Evolutionary conservation across 2,797 vertebrate species (phyloP).

Genomic region (Cheirogaleus major): DNA sequence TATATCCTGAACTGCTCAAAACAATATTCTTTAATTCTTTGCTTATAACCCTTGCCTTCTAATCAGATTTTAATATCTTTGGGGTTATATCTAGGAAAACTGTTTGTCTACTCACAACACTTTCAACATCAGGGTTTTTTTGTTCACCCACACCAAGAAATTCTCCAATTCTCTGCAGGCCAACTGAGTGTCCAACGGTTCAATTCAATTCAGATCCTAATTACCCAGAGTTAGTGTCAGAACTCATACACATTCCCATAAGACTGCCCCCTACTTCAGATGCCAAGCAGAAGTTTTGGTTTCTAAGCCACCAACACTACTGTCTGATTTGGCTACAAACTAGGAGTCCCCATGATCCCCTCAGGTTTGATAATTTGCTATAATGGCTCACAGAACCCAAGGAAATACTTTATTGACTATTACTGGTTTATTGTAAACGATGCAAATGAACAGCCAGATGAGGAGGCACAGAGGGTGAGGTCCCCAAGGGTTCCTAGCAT

Average conservation of each 20-base stretch:
- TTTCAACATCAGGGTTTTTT: neutral
- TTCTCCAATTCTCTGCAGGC: neutral
- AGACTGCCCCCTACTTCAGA: neutral
- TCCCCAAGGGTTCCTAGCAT: too few species aligned
- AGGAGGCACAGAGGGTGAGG: neutral
- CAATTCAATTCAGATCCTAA: neutral
- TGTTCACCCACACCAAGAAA: neutral
- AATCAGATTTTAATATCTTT: neutral
- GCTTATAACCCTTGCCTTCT: neutral
- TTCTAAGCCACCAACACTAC: neutral
- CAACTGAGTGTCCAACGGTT: neutral
- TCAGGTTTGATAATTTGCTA: neutral
- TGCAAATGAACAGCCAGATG: neutral
- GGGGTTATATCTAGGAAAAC: neutral
- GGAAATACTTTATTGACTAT: neutral
- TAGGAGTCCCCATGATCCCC: neutral
- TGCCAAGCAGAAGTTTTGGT: neutral
- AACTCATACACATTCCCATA: neutral
- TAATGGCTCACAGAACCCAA: neutral
- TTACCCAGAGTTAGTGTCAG: neutral
- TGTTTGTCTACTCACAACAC: neutral
- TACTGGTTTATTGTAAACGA: neutral
- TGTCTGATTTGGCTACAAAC: neutral
- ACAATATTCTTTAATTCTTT: slow-evolving; percentile 22
- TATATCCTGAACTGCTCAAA: neutral